Evolutionary conservation across 2,888 invertebrate genomes (phyloP).

Genomic region (Lycophotia porphyrea): DNA sequence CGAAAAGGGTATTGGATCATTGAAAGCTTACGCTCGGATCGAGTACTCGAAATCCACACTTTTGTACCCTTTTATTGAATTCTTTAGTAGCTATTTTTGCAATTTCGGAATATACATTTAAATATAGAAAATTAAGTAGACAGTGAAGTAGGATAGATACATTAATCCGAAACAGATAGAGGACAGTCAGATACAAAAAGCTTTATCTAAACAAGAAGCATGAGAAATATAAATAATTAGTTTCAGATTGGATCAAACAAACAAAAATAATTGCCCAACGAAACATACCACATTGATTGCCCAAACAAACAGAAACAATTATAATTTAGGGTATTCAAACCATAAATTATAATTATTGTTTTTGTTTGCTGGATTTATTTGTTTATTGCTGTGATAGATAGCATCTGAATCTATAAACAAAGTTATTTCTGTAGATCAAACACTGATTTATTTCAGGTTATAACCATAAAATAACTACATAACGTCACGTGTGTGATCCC

Average conservation of each 20-base stretch:
- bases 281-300: constrained; percentile 23
- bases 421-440: constrained; percentile 14
- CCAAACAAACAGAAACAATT: constrained; percentile 22
- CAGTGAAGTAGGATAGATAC: not conserved
- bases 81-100: not conserved
- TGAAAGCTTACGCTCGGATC: constrained; percentile 4
- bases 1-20: constrained; percentile 6
- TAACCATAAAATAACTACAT: not conserved
- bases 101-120: not conserved
- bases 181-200: constrained; percentile 2
- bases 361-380: constrained; percentile 28
- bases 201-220: constrained; percentile 18
- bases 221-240: constrained; percentile 42
- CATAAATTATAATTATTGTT: too few species aligned
- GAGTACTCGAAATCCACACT: constrained; percentile 2
- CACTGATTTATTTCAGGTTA: not conserved
- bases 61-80: not conserved
- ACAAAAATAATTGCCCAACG: constrained; percentile 26
- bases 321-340: constrained; percentile 12
- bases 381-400: constrained; percentile 48
- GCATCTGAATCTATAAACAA: constrained; percentile 4
- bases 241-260: constrained; percentile 32
- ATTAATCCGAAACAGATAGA: not conserved
- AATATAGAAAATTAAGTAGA: not conserved
- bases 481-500: not conserved